Evolutionary conservation across 2,888 invertebrate genomes (phyloP).

Genomic region (Eugnorisma glareosa): DNA sequence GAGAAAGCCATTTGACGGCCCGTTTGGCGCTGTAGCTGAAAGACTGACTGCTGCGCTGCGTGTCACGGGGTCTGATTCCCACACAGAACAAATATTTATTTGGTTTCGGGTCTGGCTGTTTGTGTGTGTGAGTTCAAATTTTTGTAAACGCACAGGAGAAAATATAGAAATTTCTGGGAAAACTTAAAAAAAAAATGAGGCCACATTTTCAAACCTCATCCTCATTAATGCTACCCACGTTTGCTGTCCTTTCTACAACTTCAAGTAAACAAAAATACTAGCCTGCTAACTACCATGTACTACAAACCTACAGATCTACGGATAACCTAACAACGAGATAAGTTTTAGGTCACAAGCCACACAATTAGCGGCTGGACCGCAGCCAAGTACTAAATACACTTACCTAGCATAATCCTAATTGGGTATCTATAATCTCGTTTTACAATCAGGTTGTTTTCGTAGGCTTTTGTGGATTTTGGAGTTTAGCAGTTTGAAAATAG

Average conservation of each 20-base stretch:
- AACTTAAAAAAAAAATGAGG: background rate
- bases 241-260: background rate
- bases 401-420: conserved; percentile 40
- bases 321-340: conserved; percentile 27
- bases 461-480: background rate
- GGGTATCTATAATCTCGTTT: conserved; percentile 27
- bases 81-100: too few species aligned
- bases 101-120: too few species aligned
- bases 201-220: background rate
- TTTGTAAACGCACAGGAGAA: too few species aligned
- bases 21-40: too few species aligned
- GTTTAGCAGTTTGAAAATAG: background rate
- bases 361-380: conserved; percentile 43
- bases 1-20: too few species aligned
- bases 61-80: too few species aligned
- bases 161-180: too few species aligned
- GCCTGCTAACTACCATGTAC: background rate
- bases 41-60: too few species aligned
- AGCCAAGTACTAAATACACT: conserved; percentile 49
- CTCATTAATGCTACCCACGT: conserved; percentile 10
- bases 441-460: background rate
- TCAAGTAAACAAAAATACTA: background rate
- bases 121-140: too few species aligned
- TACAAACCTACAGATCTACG: background rate
- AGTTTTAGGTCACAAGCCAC: conserved; percentile 39